Evolutionary conservation across 2,113 vertebrate species (phyloP).

Genomic region (Sus scrofa): DNA sequence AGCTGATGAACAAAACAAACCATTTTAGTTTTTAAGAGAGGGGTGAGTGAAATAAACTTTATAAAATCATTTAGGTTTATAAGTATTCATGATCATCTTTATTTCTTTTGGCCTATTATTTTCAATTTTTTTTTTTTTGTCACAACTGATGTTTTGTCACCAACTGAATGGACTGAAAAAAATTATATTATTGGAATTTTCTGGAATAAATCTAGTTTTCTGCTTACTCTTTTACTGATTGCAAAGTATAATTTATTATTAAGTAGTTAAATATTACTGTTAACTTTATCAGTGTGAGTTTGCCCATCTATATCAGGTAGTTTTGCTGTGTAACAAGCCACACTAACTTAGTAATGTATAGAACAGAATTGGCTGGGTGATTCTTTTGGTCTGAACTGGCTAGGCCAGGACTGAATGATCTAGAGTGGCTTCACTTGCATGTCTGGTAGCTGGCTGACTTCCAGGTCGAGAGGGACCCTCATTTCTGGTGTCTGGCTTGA

Average conservation of each 20-base stretch:
- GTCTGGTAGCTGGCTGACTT: background rate
- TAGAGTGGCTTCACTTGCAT: background rate
- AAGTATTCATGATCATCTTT: background rate
- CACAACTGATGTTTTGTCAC: background rate
- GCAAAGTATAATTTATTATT: constrained; percentile 15
- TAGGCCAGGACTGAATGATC: background rate
- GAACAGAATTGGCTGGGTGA: background rate
- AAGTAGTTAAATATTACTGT: background rate
- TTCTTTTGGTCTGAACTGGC: background rate
- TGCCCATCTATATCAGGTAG: background rate
- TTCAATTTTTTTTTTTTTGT: background rate
- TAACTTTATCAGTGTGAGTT: background rate
- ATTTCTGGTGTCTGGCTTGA: background rate
- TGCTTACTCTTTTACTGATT: background rate
- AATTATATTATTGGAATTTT: background rate
- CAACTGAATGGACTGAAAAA: constrained; percentile 2
- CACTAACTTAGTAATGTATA: background rate
- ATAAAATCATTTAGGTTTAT: constrained; percentile 24
- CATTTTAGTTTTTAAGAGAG: background rate
- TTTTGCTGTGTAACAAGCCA: background rate
- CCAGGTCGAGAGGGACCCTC: background rate
- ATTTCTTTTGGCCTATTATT: constrained; percentile 42
- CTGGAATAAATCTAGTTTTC: background rate
- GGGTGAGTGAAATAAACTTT: background rate
- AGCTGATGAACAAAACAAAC: background rate